Evolutionary conservation across 64 coral and sea anemone species (phyloP).

Genomic region (Montipora efflorescens): DNA sequence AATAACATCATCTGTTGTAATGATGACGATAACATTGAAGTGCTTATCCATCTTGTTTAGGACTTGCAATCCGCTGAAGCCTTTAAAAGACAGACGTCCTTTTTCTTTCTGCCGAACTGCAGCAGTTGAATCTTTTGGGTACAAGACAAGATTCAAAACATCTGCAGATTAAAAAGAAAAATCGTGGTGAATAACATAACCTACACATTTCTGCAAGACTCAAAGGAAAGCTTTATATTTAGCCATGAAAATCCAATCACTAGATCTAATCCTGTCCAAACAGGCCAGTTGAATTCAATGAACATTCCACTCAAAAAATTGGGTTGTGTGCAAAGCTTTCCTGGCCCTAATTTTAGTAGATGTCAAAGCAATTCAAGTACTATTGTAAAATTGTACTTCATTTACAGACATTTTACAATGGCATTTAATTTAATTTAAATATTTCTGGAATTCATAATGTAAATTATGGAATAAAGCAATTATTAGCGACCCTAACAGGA

Average conservation of each 20-base stretch:
- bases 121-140: conserved; percentile 78
- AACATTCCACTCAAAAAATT: no score
- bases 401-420: no score
- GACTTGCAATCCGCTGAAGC: conserved; percentile 80
- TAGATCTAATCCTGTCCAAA: no score
- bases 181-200: background rate
- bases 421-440: no score
- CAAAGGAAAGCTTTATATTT: no score
- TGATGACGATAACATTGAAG: conserved; percentile 84
- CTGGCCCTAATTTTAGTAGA: no score
- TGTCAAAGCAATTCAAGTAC: no score
- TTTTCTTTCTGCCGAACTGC: conserved; percentile 86
- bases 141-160: conserved; percentile 81
- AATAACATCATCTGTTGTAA: conserved; percentile 82
- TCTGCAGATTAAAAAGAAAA: conserved; percentile 44
- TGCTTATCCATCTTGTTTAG: conserved; percentile 87
- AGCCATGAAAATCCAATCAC: no score
- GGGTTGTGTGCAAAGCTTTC: no score
- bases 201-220: background rate
- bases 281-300: no score
- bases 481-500: background rate
- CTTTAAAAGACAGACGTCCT: conserved; percentile 79
- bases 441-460: background rate
- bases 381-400: no score
- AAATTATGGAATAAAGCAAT: background rate